These are phyloP conservation scores for Pheosia gnoma DNA, from an alignment of 2,888 invertebrate genomes.

Conservation along the genomic window DNA sequence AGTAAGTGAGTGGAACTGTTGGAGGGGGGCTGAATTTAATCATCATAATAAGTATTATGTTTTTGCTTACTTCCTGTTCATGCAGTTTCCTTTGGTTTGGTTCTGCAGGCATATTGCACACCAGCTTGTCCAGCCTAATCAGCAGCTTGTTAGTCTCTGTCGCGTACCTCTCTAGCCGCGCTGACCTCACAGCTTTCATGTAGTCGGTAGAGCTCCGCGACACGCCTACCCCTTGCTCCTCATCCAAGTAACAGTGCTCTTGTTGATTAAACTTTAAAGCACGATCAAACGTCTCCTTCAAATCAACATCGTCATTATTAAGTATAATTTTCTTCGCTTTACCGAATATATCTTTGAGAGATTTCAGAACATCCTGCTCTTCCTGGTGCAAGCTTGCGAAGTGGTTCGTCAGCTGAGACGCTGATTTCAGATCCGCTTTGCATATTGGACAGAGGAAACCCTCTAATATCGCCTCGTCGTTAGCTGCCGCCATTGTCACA, in stretches of 20 bases:
- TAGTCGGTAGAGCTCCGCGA: slow-evolving; percentile 88
- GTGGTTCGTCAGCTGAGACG: slow-evolving; percentile 92
- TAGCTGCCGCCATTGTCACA: slow-evolving; percentile 67
- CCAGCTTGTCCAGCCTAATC: slow-evolving; percentile 95
- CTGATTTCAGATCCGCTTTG: slow-evolving; percentile 94
- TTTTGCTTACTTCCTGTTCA: slow-evolving; percentile 84
- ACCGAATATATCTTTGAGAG: slow-evolving; percentile 92
- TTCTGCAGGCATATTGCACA: slow-evolving; percentile 91
- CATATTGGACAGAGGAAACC: slow-evolving; percentile 98
- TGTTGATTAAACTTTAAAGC: slow-evolving; percentile 74
- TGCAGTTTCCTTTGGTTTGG: slow-evolving; percentile 89
- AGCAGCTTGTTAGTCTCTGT: slow-evolving; percentile 98
- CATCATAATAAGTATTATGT: background rate
- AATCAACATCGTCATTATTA: slow-evolving; percentile 81
- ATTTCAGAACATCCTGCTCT: slow-evolving; percentile 92
- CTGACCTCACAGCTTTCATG: slow-evolving; percentile 88
- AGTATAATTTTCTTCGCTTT: slow-evolving; percentile 90
- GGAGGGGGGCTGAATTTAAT: background rate
- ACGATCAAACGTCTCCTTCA: slow-evolving; percentile 83
- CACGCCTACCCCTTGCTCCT: slow-evolving; percentile 86
- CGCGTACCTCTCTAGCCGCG: slow-evolving; percentile 92
- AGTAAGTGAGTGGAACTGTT: too few species aligned
- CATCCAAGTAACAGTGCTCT: slow-evolving; percentile 63
- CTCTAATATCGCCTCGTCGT: slow-evolving; percentile 89
- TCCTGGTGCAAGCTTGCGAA: slow-evolving; percentile 95